Evolutionary conservation across 2,888 invertebrate genomes (phyloP), one percentile per base, ranked within the genome.

Genomic region (Agrenia bidenticulata): DNA sequence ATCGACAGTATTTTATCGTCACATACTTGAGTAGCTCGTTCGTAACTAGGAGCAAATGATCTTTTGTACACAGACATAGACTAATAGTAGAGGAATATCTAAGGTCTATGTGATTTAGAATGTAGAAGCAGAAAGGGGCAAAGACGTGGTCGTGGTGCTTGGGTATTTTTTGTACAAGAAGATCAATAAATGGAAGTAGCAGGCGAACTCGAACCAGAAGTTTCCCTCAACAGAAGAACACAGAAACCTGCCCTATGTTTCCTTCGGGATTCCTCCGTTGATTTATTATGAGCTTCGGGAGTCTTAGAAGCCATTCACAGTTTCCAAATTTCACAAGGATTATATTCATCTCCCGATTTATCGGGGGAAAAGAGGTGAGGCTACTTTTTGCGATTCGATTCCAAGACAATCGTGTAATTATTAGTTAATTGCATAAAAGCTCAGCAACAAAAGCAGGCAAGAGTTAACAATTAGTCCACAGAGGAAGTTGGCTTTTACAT

Each of bases 221-320:
- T 45, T 45, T 45, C 45, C 45, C 45, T 45, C 45, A 45, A 17
- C 45, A 45, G 15, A 45, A 45, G n/a, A 45, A 19, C 45, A 39
- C 7, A 45, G 45, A 5, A 45, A 45, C 45, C 45, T 45, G 45
- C 45, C 45, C 19, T 45, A 19, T 45, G 45, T 45, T 45, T 45
- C 45, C 45, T 45, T 45, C 45, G 45, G 45, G 45, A 45, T 45
- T 45, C 15, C 19, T 19, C 45, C 45, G n/a, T 45, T 45, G 45
- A 45, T 45, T 45, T 45, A 45, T 45, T 45, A 45, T 45, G 45
- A 45, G 45, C 45, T 45, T 19, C 19, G 19, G 19, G 45, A 45
- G 19, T 45, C 45, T 45, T 45, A 45, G n/a, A 45, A 45, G 45
- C 45, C 45, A 45, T 45, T 45, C 45, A 45, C 45, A 45, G 45